phyloP scores from a whole-genome alignment of 2,888 invertebrate genomes.

The Galerucella nymphaeae region DNA sequence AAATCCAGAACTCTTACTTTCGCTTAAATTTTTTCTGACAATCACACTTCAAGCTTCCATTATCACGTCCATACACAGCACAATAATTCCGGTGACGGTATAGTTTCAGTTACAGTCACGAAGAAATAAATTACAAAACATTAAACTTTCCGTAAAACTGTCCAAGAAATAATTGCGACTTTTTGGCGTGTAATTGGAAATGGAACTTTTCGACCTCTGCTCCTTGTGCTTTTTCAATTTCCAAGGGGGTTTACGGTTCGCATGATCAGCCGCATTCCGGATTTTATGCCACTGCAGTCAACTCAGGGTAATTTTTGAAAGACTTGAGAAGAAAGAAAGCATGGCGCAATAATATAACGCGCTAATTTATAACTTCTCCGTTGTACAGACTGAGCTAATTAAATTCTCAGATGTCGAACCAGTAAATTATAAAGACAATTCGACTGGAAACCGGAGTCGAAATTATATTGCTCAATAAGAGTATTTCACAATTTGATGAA shows the following conservation, averaged over 20 bases:
- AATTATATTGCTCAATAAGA: not conserved
- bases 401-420: not conserved
- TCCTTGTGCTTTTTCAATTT: slow-evolving; percentile 27
- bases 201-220: slow-evolving; percentile 33
- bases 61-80: slow-evolving; percentile 19
- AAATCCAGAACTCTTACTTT: not conserved
- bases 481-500: not conserved
- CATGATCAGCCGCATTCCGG: slow-evolving; percentile 18
- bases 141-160: slow-evolving; percentile 61
- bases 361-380: not conserved
- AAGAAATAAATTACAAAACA: slow-evolving; percentile 61
- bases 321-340: not conserved
- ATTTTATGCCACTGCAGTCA: slow-evolving; percentile 24
- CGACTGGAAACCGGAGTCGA: not conserved
- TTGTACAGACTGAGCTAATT: not conserved
- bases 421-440: not conserved
- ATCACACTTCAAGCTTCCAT: not conserved
- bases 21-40: slow-evolving; percentile 1
- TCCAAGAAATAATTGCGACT: slow-evolving; percentile 63
- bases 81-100: slow-evolving; percentile 19
- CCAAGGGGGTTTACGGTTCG: slow-evolving; percentile 29
- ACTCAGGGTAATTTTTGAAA: not conserved
- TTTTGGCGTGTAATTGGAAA: slow-evolving; percentile 61
- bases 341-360: not conserved
- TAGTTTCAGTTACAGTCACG: slow-evolving; percentile 53